Percentiles rank a stretch among this genome's conserved stretches.
phyloP scores from a whole-genome alignment of 2,888 invertebrate species.

The Scaptomyza reducta region DNA sequence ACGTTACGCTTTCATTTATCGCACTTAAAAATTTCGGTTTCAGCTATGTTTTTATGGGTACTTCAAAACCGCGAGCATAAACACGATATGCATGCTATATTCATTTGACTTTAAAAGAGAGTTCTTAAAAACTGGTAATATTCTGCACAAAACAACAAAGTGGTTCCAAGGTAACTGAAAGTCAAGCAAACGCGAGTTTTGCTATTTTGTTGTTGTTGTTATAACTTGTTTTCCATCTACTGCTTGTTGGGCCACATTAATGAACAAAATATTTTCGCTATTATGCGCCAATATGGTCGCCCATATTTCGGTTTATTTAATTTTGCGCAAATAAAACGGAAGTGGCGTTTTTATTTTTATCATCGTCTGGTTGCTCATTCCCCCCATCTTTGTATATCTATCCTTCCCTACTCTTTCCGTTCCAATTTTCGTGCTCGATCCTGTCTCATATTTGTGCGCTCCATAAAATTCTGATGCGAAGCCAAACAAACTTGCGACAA shows the following conservation, averaged over 20 bases:
- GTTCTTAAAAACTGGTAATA: neutral
- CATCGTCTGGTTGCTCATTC: constrained; percentile 39
- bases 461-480: constrained; percentile 74
- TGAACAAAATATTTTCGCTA: constrained; percentile 78
- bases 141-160: neutral
- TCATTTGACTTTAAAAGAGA: neutral
- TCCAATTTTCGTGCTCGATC: constrained; percentile 38
- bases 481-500: constrained; percentile 75
- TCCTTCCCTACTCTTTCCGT: neutral
- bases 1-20: constrained; percentile 1
- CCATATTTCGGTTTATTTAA: constrained; percentile 81
- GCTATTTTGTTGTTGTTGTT: constrained; percentile 18
- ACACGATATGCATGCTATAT: neutral
- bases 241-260: constrained; percentile 63
- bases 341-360: constrained; percentile 77
- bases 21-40: neutral
- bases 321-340: constrained; percentile 81
- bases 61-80: neutral
- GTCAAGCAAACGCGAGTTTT: constrained; percentile 13
- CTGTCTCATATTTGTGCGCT: constrained; percentile 73
- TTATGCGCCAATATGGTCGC: constrained; percentile 79
- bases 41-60: neutral
- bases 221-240: constrained; percentile 42
- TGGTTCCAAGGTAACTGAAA: constrained; percentile 19
- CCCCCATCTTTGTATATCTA: neutral